Evolutionary conservation across 2,888 invertebrate species (phyloP), one percentile per base, ranked within the genome.

Genomic region (Cerastoderma edule): DNA sequence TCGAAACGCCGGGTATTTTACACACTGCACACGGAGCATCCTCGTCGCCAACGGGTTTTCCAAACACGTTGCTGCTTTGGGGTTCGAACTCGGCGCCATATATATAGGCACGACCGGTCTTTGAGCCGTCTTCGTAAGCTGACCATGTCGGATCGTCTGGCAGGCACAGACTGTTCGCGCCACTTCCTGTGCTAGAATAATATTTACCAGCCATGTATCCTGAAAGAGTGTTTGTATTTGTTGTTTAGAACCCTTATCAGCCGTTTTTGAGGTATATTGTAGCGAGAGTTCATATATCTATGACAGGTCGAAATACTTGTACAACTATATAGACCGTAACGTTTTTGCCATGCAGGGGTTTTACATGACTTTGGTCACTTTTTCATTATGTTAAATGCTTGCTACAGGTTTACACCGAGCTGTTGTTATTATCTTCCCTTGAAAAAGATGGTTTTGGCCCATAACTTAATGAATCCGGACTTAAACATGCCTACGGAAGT

Each of bases 201-300:
- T 33, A 4, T 63, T 32, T 33, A 5, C 63, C 63, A 4, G 63
- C 63, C 63, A 63, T 63, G 24, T 63, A 63, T 8, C 63, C 63
- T 63, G 22, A 16, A 53, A 53, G 16, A 39, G 39, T 13, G 16
- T 16, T 13, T 13, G 8, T 39, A 39, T 13, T 39, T 39, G 10
- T 13, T 39, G 39, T 39, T 39, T 39, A 39, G 39, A 16, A 8
- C 39, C 39, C 39, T 39, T 39, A n/a, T n/a, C n/a, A n/a, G n/a
- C n/a, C n/a, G n/a, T n/a, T n/a, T n/a, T n/a, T n/a, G n/a, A n/a
- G n/a, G n/a, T n/a, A n/a, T n/a, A n/a, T n/a, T n/a, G n/a, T n/a
- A n/a, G n/a, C n/a, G n/a, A n/a, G n/a, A n/a, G n/a, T n/a, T n/a
- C n/a, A n/a, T n/a, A n/a, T n/a, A n/a, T n/a, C n/a, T n/a, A n/a